Evolutionary conservation across 2,113 vertebrate species (phyloP).

Genomic region (Cheirogaleus medius): DNA sequence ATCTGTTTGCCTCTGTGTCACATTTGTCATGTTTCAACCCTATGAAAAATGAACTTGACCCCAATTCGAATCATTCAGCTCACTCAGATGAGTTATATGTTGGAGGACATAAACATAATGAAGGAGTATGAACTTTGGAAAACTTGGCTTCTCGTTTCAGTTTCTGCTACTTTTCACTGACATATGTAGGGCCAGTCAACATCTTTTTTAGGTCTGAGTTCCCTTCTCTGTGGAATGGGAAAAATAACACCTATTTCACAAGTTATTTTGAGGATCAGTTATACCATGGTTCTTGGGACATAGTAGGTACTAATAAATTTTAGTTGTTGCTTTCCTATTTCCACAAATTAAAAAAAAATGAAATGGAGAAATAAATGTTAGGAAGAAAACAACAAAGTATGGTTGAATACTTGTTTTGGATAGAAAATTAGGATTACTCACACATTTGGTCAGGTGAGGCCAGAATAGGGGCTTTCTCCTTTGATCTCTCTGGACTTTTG

Average conservation of each 20-base stretch:
- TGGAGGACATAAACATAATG: background rate
- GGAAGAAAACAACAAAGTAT: constrained; percentile 70
- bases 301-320: background rate
- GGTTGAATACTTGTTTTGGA: constrained; percentile 72
- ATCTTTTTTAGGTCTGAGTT: background rate
- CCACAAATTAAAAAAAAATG: background rate
- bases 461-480: constrained; percentile 74
- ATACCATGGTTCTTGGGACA: background rate
- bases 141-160: background rate
- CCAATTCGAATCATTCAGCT: background rate
- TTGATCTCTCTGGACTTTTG: constrained; percentile 84
- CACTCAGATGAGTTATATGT: background rate
- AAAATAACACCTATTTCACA: background rate
- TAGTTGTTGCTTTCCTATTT: background rate
- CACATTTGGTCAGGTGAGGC: constrained; percentile 84
- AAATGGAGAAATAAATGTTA: background rate
- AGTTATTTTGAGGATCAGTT: background rate
- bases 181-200: background rate
- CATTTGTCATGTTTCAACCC: background rate
- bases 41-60: background rate
- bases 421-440: constrained; percentile 79
- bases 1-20: background rate
- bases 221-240: background rate
- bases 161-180: background rate
- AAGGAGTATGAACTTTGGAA: background rate